Conservation (phyloP, 1,140 invertebrate species). For the Chrysoperla carnea region DNA sequence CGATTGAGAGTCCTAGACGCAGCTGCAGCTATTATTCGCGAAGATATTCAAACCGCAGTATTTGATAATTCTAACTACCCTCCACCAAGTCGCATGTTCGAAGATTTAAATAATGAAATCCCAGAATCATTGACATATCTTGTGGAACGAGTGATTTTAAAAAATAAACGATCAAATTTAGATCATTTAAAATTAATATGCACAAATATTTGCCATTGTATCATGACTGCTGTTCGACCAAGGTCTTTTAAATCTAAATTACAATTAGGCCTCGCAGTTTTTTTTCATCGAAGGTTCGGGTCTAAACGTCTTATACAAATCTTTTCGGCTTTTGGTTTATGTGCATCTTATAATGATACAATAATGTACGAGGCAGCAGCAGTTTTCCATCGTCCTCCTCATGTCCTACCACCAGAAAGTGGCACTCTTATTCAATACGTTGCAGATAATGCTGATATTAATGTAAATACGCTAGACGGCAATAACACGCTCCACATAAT, state of each 20-base stretch:
- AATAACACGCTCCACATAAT: conserved; percentile 21
- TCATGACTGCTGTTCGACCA: conserved; percentile 20
- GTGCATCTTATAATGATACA: conserved; percentile 18
- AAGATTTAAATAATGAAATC: conserved; percentile 15
- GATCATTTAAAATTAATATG: conserved; percentile 18
- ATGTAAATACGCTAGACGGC: conserved; percentile 21
- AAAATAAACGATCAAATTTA: conserved; percentile 13
- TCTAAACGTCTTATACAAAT: conserved; percentile 18
- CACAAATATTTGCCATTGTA: conserved; percentile 17
- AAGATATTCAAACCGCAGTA: conserved; percentile 6
- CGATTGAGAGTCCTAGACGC: conserved; percentile 3
- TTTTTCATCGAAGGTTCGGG: conserved; percentile 18
- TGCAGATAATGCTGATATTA: conserved; percentile 22
- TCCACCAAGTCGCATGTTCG: conserved; percentile 15
- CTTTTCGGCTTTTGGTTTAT: conserved; percentile 17
- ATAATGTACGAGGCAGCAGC: conserved; percentile 17
- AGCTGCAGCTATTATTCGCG: too few relatives aligned
- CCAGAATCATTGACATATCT: conserved; percentile 15
- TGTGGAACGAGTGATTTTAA: conserved; percentile 15
- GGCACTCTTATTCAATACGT: conserved; percentile 20
- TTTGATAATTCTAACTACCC: conserved; percentile 16
- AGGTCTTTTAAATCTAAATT: conserved; percentile 18
- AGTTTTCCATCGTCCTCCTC: conserved; percentile 17
- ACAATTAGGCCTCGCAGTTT: conserved; percentile 17
- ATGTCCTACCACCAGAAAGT: conserved; percentile 17